Evolutionary conservation across 2,797 vertebrate genomes (phyloP), one percentile per base, ranked within the genome.

Genomic region (Gobionotothen gibberifrons): DNA sequence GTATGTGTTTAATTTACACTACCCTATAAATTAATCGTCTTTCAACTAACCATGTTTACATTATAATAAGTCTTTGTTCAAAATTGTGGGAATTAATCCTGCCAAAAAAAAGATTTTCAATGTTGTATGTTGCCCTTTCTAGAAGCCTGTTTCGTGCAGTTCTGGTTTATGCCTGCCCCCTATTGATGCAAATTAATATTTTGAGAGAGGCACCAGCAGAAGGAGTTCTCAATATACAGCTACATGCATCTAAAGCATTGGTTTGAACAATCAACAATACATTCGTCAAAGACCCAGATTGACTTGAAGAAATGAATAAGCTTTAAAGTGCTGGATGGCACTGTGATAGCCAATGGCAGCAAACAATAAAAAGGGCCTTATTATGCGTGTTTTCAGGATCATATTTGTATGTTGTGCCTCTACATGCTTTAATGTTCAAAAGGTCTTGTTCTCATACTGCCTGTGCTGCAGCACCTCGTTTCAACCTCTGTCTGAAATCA

Each of bases 161-260:
- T 63, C 13, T 48, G 43, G 39, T 84, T 82, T 71, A 36, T 84
- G 69, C 0, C 79, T 87, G 90, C 91, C 90, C 87, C 82, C 92
- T 92, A 57, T 12, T 90, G 91, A 46, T 48, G 21, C 0, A 70
- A 32, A 21, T 19, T 22, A 47, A 61, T 55, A 78, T 29, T 42
- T 73, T 12, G 9, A 70, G 19, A 62, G 61, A 54, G 60, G 26
- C 16, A 57, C 3, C 4, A 47, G 5, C 13, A 42, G 36, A 43
- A 47, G 14, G 4, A 49, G 6, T 26, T 59, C 9, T 42, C 6
- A 65, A 42, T 60, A 60, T 36, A 26, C 32, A 61, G 15, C 4
- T 42, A 1, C 14, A 48, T 2, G 19, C 1, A 63, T n/a, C 5
- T 1, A 3, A 21, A 15, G n/a, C 5, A 51, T n/a, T 2, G 29